Percentiles rank a stretch among this genome's conserved stretches.
Evolutionary conservation across 2,113 vertebrate species (phyloP).

Genomic region (Nesogale talazaci): DNA sequence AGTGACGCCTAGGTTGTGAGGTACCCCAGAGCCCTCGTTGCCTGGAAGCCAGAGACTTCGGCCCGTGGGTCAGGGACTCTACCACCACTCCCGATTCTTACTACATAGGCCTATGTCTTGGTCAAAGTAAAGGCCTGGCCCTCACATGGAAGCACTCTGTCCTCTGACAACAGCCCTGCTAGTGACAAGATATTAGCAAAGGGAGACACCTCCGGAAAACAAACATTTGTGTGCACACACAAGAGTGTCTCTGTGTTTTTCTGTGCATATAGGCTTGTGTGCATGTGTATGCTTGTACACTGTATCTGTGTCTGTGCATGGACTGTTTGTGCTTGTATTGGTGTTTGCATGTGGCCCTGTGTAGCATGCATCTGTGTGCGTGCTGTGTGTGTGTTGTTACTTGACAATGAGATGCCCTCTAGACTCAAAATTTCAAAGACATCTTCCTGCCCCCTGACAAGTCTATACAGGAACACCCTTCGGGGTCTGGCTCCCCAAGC

Average conservation of each 20-base stretch:
- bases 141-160: background rate
- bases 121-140: background rate
- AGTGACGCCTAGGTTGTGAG: background rate
- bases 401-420: no score
- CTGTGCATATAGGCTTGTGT: rapidly evolving
- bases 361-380: rapidly evolving
- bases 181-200: no score
- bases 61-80: no score
- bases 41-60: rapidly evolving
- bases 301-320: rapidly evolving
- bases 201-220: rapidly evolving
- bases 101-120: rapidly evolving
- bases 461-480: background rate
- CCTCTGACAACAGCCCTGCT: no score
- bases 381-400: rapidly evolving
- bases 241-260: rapidly evolving
- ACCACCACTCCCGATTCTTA: background rate
- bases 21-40: rapidly evolving
- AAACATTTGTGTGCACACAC: no score
- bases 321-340: no score
- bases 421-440: rapidly evolving
- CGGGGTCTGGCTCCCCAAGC: background rate
- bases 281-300: rapidly evolving
- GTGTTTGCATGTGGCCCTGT: no score
- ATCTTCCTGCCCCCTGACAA: background rate